These are phyloP conservation scores for Watsonalla cultraria DNA, from an alignment of 2,888 invertebrate species.

Conservation along the genomic window DNA sequence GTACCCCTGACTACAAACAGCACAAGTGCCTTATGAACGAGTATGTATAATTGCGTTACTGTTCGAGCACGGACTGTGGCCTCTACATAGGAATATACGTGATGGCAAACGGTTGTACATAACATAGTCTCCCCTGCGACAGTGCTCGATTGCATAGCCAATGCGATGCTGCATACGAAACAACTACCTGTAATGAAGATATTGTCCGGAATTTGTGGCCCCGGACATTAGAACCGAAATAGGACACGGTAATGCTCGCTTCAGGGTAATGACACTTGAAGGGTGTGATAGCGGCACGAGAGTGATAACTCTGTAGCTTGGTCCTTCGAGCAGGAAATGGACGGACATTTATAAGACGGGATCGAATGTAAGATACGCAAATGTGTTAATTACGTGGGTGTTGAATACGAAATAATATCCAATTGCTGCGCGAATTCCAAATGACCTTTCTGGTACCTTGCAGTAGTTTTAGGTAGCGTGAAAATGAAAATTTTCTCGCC, in stretches of 20 bases:
- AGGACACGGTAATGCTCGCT: constrained; percentile 1
- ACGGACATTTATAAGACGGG: not conserved
- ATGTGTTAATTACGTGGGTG: too few species aligned
- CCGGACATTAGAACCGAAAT: not conserved
- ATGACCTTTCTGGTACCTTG: too few species aligned
- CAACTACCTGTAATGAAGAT: constrained; percentile 25
- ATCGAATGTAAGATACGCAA: too few species aligned
- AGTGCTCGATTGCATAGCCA: constrained; percentile 44
- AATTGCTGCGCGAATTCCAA: too few species aligned
- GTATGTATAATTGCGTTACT: not conserved
- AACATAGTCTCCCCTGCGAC: constrained; percentile 43
- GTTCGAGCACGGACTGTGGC: constrained; percentile 1
- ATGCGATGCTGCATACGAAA: constrained; percentile 50
- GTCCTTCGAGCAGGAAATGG: constrained; percentile 1
- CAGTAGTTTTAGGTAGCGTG: too few species aligned
- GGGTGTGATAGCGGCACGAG: not conserved
- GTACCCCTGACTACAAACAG: not conserved
- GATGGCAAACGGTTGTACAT: constrained; percentile 48
- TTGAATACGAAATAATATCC: too few species aligned
- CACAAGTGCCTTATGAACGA: not conserved
- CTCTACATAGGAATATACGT: constrained; percentile 34
- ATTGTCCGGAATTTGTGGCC: not conserved
- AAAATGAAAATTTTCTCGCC: too few species aligned
- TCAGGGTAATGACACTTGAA: constrained; percentile 1
- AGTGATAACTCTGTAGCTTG: not conserved